These are phyloP conservation scores for Idris sp. DNA, from an alignment of 1,140 invertebrate species.

Conservation along the genomic window DNA sequence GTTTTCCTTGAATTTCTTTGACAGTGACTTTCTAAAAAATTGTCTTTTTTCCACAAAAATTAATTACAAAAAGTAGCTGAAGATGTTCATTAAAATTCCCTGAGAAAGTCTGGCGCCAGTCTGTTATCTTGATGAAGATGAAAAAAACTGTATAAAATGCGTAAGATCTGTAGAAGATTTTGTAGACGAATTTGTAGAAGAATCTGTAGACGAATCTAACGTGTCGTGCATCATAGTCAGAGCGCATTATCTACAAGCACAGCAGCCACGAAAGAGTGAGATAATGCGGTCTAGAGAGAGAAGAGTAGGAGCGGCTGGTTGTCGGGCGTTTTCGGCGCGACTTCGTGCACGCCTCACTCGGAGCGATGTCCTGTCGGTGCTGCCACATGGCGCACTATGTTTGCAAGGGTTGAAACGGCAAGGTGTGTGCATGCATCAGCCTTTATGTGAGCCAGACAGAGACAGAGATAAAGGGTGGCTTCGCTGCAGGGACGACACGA, in stretches of 20 bases:
- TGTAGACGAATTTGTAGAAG: too few relatives aligned
- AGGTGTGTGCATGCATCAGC: constrained; percentile 31
- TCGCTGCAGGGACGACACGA: constrained; percentile 24
- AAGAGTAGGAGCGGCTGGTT: constrained; percentile 36
- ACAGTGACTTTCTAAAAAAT: too few relatives aligned
- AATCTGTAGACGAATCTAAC: constrained; percentile 47
- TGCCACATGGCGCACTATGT: constrained; percentile 70
- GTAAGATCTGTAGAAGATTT: constrained; percentile 40
- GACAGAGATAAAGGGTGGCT: constrained; percentile 28
- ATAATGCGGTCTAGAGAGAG: constrained; percentile 7
- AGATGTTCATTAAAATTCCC: constrained; percentile 12
- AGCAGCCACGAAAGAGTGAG: constrained; percentile 21
- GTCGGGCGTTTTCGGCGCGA: constrained; percentile 44
- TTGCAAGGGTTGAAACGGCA: constrained; percentile 46
- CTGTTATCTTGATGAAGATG: too few relatives aligned
- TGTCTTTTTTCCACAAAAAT: too few relatives aligned
- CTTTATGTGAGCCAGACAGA: constrained; percentile 32
- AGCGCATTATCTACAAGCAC: constrained; percentile 46
- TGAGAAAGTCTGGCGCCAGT: constrained; percentile 21
- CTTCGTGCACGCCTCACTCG: constrained; percentile 39
- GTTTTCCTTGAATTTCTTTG: too few relatives aligned
- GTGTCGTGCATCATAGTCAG: constrained; percentile 44
- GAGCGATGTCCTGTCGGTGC: constrained; percentile 68
- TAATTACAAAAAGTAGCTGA: too few relatives aligned
- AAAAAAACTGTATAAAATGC: constrained; percentile 37